Percentiles rank a stretch among this genome's conserved stretches.
phyloP scores from a whole-genome alignment of 2,888 invertebrate genomes.

The Amaurobius ferox region DNA sequence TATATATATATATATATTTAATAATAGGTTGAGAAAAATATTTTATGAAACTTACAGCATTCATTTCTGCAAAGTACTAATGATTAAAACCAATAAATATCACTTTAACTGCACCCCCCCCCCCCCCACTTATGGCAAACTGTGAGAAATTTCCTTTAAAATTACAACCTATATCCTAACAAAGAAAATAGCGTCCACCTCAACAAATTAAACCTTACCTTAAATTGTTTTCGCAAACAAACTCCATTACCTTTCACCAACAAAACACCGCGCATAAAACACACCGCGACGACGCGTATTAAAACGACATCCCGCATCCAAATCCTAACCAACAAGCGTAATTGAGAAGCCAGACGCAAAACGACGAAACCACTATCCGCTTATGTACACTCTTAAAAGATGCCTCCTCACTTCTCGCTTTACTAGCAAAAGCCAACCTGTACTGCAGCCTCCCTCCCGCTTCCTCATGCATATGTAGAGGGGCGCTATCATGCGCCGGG shows the following conservation, averaged over 20 bases:
- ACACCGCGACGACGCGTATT: background rate
- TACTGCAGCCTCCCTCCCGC: background rate
- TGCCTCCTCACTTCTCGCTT: constrained; percentile 12
- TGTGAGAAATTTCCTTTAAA: no score
- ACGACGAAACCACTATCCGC: background rate
- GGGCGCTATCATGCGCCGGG: constrained; percentile 51
- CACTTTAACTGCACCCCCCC: no score
- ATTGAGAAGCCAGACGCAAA: constrained; percentile 6
- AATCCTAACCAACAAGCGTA: constrained; percentile 9
- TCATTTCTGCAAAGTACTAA: no score
- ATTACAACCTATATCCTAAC: no score
- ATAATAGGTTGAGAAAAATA: no score
- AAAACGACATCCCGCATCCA: background rate
- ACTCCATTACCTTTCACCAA: background rate
- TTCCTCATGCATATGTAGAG: constrained; percentile 70
- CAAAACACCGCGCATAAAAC: background rate
- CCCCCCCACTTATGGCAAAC: no score
- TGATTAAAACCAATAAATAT: no score
- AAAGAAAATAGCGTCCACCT: no score
- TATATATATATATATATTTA: no score
- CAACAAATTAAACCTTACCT: background rate
- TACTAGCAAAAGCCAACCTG: background rate
- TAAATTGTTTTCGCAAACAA: background rate
- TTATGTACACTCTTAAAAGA: constrained; percentile 16
- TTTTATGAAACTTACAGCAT: no score